These are phyloP conservation scores for Gastrophryne carolinensis DNA, from an alignment of 2,797 vertebrate species.

Conservation along the genomic window DNA sequence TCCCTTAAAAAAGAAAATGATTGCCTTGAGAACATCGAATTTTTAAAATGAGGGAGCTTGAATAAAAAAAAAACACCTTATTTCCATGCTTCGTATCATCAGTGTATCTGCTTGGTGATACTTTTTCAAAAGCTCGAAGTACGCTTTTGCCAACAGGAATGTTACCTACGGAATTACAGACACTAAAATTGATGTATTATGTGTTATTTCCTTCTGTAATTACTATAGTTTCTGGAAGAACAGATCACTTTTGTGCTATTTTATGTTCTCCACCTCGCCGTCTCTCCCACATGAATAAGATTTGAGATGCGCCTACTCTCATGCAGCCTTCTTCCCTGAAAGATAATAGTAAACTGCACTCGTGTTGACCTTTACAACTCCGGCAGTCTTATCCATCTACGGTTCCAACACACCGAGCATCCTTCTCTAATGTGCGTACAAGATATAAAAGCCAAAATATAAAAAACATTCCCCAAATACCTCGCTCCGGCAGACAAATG, in stretches of 20 bases:
- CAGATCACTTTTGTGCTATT: slow-evolving; percentile 79
- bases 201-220: slow-evolving; percentile 81
- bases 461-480: not conserved
- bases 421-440: not conserved
- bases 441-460: slow-evolving; percentile 16
- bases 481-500: not conserved
- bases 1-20: not conserved
- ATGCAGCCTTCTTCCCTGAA: slow-evolving; percentile 69
- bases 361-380: slow-evolving; percentile 9
- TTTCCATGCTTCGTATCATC: not conserved
- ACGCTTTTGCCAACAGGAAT: slow-evolving; percentile 33
- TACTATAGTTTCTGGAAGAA: slow-evolving; percentile 80
- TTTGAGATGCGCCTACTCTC: slow-evolving; percentile 78
- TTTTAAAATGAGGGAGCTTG: slow-evolving; percentile 1
- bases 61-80: slow-evolving; percentile 9
- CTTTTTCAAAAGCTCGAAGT: slow-evolving; percentile 19
- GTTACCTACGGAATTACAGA: slow-evolving; percentile 32
- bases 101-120: not conserved
- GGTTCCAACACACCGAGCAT: not conserved
- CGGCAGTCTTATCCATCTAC: not conserved
- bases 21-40: not conserved
- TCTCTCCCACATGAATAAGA: slow-evolving; percentile 79
- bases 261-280: slow-evolving; percentile 76
- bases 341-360: slow-evolving; percentile 65
- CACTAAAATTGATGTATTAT: slow-evolving; percentile 53